These are phyloP conservation scores for Hylaeus anthracinus DNA, from an alignment of 1,140 invertebrate genomes.

Conservation along the genomic window DNA sequence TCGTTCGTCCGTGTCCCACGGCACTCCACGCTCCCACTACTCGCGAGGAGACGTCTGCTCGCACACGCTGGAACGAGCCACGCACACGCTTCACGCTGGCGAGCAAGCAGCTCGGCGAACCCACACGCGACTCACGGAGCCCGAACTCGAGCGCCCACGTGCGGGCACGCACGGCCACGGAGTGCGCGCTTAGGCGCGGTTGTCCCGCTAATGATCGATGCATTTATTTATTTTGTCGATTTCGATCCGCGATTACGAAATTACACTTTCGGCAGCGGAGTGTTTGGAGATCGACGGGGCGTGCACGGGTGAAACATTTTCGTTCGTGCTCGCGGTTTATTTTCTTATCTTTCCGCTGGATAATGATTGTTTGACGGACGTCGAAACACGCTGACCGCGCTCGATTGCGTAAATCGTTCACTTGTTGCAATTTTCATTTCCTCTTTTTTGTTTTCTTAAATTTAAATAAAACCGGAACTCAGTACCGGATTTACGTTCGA, in stretches of 20 bases:
- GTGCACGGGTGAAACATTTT: slow-evolving; percentile 5
- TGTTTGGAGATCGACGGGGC: slow-evolving; percentile 3
- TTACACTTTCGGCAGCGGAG: background rate
- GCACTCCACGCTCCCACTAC: slow-evolving; percentile 34
- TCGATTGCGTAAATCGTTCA: background rate
- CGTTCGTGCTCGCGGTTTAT: background rate
- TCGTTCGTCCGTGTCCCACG: slow-evolving; percentile 37
- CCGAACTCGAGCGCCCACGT: slow-evolving; percentile 16
- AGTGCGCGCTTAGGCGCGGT: slow-evolving; percentile 3
- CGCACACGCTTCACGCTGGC: background rate
- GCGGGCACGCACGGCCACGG: background rate
- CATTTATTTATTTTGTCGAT: slow-evolving; percentile 48
- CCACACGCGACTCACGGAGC: slow-evolving; percentile 7
- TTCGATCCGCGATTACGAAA: slow-evolving; percentile 34
- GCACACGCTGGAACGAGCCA: slow-evolving; percentile 41
- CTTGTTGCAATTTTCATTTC: background rate
- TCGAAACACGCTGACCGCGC: background rate
- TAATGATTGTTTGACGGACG: background rate
- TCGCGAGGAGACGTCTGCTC: slow-evolving; percentile 45
- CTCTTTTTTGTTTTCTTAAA: no score
- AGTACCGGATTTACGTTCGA: no score
- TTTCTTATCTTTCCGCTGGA: background rate
- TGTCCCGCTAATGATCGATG: slow-evolving; percentile 34
- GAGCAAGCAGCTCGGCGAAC: background rate
- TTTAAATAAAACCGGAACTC: no score